Conservation (phyloP, 2,113 vertebrate genomes). For the Misgurnus anguillicaudatus region DNA sequence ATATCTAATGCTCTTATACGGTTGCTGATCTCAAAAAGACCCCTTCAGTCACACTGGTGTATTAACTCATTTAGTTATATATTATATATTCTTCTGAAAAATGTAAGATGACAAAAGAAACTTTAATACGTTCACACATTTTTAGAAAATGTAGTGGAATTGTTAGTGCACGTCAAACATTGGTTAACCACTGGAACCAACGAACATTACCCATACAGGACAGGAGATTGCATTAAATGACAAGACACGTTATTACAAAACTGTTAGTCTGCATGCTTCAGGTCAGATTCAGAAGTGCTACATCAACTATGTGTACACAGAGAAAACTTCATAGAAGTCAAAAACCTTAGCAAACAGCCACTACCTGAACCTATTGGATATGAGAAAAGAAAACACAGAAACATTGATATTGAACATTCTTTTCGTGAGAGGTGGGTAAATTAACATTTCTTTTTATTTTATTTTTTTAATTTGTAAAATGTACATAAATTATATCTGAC, state of each 20-base stretch:
- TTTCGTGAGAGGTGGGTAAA: constrained; percentile 70
- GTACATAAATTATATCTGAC: constrained; percentile 79
- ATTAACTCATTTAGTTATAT: background rate
- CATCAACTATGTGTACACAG: constrained; percentile 22
- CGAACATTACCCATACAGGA: constrained; percentile 7
- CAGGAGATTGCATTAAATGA: constrained; percentile 11
- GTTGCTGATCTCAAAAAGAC: background rate
- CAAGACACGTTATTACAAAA: constrained; percentile 18
- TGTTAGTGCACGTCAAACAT: constrained; percentile 11
- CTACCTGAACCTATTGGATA: constrained; percentile 25
- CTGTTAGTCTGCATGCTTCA: constrained; percentile 5
- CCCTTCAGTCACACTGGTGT: background rate
- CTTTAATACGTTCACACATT: background rate
- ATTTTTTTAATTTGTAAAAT: constrained; percentile 78
- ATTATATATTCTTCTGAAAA: background rate
- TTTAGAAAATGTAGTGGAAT: constrained; percentile 5
- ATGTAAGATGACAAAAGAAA: constrained; percentile 1
- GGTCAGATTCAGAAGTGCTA: constrained; percentile 11
- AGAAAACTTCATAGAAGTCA: constrained; percentile 43
- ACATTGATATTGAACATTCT: constrained; percentile 64
- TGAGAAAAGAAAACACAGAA: constrained; percentile 59
- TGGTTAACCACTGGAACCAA: constrained; percentile 21
- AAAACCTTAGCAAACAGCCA: background rate
- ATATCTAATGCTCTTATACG: background rate
- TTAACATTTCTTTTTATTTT: constrained; percentile 74